Conservation (phyloP, 1,140 invertebrate genomes). For the Chelonus insularis region DNA sequence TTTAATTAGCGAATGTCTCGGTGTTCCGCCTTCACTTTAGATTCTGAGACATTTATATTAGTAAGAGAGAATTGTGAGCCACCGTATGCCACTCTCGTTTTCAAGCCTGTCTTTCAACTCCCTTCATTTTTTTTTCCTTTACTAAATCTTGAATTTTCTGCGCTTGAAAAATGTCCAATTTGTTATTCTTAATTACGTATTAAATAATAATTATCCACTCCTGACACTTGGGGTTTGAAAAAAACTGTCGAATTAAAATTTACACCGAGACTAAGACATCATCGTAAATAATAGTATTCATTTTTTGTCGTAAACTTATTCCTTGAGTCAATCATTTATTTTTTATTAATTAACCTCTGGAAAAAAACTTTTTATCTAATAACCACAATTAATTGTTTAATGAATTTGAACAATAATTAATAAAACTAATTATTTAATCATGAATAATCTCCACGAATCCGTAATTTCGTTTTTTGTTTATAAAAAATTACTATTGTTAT, state of each 20-base stretch:
- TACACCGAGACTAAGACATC: too few relatives aligned
- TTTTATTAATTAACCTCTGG: too few relatives aligned
- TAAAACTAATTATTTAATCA: too few relatives aligned
- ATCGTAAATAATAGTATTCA: too few relatives aligned
- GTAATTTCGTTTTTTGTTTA: too few relatives aligned
- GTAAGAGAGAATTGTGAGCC: constrained; percentile 33
- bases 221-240: neutral
- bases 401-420: too few relatives aligned
- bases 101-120: constrained; percentile 27
- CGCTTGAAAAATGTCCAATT: constrained; percentile 35
- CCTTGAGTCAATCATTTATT: too few relatives aligned
- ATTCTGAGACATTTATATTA: constrained; percentile 59
- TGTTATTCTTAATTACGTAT: constrained; percentile 53
- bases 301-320: too few relatives aligned
- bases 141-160: constrained; percentile 17
- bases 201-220: constrained; percentile 46
- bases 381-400: too few relatives aligned
- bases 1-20: constrained; percentile 63
- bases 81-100: constrained; percentile 22
- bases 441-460: too few relatives aligned
- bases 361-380: too few relatives aligned
- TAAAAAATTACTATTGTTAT: too few relatives aligned
- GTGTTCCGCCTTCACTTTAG: constrained; percentile 46
- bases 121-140: constrained; percentile 17
- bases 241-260: constrained; percentile 39